These are phyloP conservation scores for Hoplodrina blanda DNA, from an alignment of 2,888 invertebrate species.

Conservation along the genomic window DNA sequence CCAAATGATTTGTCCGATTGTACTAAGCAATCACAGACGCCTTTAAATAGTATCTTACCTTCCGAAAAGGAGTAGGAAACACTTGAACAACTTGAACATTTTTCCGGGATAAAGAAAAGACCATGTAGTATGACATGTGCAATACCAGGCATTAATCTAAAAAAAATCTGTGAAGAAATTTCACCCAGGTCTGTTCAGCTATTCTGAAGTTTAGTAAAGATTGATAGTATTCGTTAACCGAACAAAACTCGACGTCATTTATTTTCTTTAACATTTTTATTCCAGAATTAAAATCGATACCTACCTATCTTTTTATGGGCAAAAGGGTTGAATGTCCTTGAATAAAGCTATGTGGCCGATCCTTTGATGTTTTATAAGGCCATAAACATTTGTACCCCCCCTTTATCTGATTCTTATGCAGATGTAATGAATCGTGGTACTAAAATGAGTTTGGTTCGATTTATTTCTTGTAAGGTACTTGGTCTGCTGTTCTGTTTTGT, in stretches of 20 bases:
- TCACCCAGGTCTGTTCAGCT: too few species aligned
- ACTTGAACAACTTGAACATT: too few species aligned
- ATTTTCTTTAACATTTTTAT: constrained; percentile 20
- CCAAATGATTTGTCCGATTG: too few species aligned
- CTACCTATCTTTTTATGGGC: constrained; percentile 16
- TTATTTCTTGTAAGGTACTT: background rate
- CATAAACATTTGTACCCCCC: constrained; percentile 28
- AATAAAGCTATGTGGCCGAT: constrained; percentile 26
- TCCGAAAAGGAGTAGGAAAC: too few species aligned
- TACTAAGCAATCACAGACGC: too few species aligned
- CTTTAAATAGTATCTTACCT: too few species aligned
- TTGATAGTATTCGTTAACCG: background rate
- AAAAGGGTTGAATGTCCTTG: constrained; percentile 34
- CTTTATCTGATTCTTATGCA: constrained; percentile 49
- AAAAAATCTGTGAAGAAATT: too few species aligned
- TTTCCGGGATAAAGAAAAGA: too few species aligned
- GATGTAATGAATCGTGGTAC: constrained; percentile 33
- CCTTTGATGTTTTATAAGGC: constrained; percentile 28
- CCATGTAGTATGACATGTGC: too few species aligned
- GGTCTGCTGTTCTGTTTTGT: background rate
- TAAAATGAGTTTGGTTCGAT: constrained; percentile 4
- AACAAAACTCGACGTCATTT: constrained; percentile 5
- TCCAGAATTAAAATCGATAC: constrained; percentile 20
- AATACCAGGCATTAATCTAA: too few species aligned
- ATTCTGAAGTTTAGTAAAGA: too few species aligned